Evolutionary conservation across 2,797 vertebrate genomes (phyloP).

Genomic region (Eospalax fontanierii): DNA sequence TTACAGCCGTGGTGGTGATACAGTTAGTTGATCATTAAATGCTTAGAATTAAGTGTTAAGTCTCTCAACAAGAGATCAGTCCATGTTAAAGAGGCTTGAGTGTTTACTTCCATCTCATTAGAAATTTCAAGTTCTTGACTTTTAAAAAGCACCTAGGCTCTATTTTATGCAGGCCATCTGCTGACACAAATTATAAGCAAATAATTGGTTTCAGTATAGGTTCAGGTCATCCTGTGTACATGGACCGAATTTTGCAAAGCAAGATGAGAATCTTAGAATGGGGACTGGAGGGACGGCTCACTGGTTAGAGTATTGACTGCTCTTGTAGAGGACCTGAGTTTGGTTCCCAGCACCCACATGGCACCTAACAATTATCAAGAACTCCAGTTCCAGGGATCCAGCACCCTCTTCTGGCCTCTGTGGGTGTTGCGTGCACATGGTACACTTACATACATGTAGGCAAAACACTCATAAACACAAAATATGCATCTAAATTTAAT

Average conservation of each 20-base stretch:
- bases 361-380: too few species aligned
- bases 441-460: too few species aligned
- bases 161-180: slow-evolving; percentile 46
- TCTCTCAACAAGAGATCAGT: slow-evolving; percentile 37
- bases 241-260: slow-evolving; percentile 43
- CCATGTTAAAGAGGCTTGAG: background rate
- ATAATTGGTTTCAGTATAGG: slow-evolving; percentile 45
- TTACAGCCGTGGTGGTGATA: background rate
- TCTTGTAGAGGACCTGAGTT: too few species aligned
- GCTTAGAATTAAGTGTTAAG: background rate
- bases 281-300: too few species aligned
- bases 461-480: too few species aligned
- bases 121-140: slow-evolving; percentile 40
- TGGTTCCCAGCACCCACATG: too few species aligned
- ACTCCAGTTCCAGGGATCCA: too few species aligned
- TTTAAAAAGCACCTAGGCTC: slow-evolving; percentile 12
- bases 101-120: slow-evolving; percentile 59
- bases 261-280: background rate
- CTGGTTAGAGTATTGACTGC: too few species aligned
- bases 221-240: background rate
- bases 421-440: too few species aligned
- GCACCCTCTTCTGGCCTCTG: too few species aligned
- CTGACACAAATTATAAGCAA: slow-evolving; percentile 54
- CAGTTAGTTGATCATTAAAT: background rate
- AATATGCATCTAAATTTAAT: too few species aligned